Evolutionary conservation across 2,888 invertebrate genomes (phyloP).

Genomic region (Lobophora halterata): DNA sequence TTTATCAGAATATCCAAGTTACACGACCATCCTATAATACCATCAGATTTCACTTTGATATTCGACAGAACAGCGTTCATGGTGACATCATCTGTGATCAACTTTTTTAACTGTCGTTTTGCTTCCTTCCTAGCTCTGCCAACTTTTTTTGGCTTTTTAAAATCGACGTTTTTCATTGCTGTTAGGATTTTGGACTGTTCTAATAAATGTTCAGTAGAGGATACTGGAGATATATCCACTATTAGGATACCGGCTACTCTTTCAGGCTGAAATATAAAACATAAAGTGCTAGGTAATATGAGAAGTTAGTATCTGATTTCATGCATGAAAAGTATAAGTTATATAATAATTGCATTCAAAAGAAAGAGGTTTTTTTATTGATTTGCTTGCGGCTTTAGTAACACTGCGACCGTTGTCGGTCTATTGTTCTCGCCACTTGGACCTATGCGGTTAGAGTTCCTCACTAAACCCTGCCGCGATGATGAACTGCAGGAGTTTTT

Average conservation of each 20-base stretch:
- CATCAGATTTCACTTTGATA: slow-evolving; percentile 64
- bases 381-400: too few species aligned
- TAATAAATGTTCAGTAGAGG: slow-evolving; percentile 73
- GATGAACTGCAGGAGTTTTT: too few species aligned
- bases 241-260: slow-evolving; percentile 82
- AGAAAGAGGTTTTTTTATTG: too few species aligned
- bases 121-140: slow-evolving; percentile 42
- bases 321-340: too few species aligned
- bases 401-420: too few species aligned
- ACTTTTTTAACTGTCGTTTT: slow-evolving; percentile 40
- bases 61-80: slow-evolving; percentile 77
- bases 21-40: slow-evolving; percentile 83
- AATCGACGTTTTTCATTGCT: slow-evolving; percentile 54
- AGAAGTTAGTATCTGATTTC: too few species aligned
- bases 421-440: too few species aligned
- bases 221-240: slow-evolving; percentile 84
- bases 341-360: too few species aligned
- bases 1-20: slow-evolving; percentile 86
- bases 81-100: slow-evolving; percentile 76
- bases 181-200: slow-evolving; percentile 79
- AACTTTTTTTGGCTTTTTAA: slow-evolving; percentile 44
- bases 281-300: too few species aligned
- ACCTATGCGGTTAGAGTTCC: too few species aligned
- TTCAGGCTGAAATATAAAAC: slow-evolving; percentile 64
- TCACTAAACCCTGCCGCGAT: too few species aligned